phyloP scores from a whole-genome alignment of 2,888 invertebrate species.

The Meganola albula region DNA sequence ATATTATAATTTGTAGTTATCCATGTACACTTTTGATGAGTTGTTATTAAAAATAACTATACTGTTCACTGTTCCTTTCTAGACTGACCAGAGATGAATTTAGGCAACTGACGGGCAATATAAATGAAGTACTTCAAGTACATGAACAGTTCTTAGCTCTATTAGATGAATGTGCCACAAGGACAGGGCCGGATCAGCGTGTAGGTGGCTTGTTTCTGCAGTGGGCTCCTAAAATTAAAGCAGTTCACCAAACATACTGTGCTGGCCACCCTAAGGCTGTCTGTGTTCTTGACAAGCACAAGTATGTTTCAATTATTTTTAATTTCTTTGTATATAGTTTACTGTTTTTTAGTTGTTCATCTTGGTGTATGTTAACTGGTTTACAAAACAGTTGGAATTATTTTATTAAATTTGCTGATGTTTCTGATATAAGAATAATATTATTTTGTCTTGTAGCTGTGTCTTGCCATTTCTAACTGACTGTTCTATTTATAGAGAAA shows the following conservation, averaged over 20 bases:
- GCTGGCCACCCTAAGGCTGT: constrained; percentile 96
- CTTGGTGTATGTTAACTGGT: no score
- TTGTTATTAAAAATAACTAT: no score
- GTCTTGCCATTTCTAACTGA: no score
- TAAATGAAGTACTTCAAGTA: constrained; percentile 89
- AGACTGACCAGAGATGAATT: constrained; percentile 92
- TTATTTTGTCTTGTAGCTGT: no score
- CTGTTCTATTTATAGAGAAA: constrained; percentile 82
- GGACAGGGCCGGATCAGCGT: constrained; percentile 85
- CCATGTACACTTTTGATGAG: no score
- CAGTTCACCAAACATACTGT: constrained; percentile 92
- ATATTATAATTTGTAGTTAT: no score
- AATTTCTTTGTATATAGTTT: no score
- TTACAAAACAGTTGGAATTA: no score
- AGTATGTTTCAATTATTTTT: no score
- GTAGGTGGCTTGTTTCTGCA: constrained; percentile 95
- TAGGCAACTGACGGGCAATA: constrained; percentile 90
- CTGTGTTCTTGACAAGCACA: constrained; percentile 93
- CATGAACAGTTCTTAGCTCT: constrained; percentile 89
- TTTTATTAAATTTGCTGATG: no score
- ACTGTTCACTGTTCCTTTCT: constrained; percentile 17
- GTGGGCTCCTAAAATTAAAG: constrained; percentile 88
- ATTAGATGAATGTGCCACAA: constrained; percentile 87
- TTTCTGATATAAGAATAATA: no score
- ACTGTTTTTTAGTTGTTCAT: no score